phyloP scores from a whole-genome alignment of 1,140 invertebrate genomes.

The Mylabris phalerata region DNA sequence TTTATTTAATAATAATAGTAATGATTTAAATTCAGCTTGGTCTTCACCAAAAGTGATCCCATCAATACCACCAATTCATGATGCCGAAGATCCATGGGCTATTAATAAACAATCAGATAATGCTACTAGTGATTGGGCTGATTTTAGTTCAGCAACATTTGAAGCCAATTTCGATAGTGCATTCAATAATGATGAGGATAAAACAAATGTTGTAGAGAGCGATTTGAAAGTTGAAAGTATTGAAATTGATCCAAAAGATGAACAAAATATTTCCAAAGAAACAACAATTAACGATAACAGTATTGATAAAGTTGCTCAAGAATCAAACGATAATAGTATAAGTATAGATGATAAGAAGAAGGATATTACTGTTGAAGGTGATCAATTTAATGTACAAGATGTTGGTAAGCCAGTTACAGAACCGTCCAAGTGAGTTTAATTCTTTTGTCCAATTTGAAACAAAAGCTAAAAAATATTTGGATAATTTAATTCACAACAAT shows the following conservation, averaged over 20 bases:
- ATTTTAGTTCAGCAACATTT: constrained; percentile 34
- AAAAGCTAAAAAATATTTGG: background rate
- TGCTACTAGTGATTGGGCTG: constrained; percentile 29
- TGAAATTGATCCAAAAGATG: background rate
- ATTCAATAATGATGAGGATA: constrained; percentile 17
- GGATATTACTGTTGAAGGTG: constrained; percentile 1
- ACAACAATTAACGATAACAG: background rate
- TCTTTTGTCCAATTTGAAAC: background rate
- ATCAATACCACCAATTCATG: too few species aligned
- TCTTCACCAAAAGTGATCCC: constrained; percentile 21
- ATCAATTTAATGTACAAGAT: background rate
- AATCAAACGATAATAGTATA: background rate
- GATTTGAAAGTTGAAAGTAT: constrained; percentile 8
- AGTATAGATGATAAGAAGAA: constrained; percentile 3
- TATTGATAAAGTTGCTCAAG: constrained; percentile 27
- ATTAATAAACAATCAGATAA: constrained; percentile 1
- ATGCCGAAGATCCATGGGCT: constrained; percentile 28
- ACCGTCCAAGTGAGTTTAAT: constrained; percentile 23
- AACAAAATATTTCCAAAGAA: constrained; percentile 8
- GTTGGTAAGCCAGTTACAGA: constrained; percentile 1
- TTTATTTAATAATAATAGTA: constrained; percentile 6
- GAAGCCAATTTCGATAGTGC: constrained; percentile 21
- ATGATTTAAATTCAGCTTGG: constrained; percentile 28
- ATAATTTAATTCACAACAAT: background rate
- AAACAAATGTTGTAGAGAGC: constrained; percentile 5